Conservation (phyloP, 2,113 vertebrate genomes). For the Tychaedon coryphoeus region DNA sequence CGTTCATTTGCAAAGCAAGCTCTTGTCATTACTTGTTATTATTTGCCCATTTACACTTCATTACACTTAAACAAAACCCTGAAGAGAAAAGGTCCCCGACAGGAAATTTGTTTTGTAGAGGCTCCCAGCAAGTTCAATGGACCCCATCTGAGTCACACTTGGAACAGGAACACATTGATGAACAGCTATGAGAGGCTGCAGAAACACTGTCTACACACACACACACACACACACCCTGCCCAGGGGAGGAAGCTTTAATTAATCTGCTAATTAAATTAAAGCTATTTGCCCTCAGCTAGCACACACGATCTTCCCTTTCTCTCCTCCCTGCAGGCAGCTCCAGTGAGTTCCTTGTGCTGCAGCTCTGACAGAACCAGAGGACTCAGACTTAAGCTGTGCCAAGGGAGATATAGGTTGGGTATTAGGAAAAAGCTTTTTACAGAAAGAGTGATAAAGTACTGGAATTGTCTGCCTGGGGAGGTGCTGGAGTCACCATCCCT, state of each 20-base stretch:
- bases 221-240: neutral
- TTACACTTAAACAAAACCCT: slow-evolving; percentile 42
- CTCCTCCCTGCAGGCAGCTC: neutral
- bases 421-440: no score
- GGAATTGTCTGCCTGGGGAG: no score
- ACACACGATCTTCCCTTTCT: neutral
- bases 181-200: neutral
- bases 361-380: neutral
- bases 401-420: no score
- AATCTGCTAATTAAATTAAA: slow-evolving; percentile 68
- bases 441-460: no score
- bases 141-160: slow-evolving; percentile 43
- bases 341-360: neutral
- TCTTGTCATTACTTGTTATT: neutral
- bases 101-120: slow-evolving; percentile 38
- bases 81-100: slow-evolving; percentile 6
- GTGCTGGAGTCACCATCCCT: no score
- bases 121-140: slow-evolving; percentile 6
- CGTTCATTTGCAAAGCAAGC: neutral
- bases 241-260: slow-evolving; percentile 64
- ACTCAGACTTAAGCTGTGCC: no score
- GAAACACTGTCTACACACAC: neutral
- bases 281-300: slow-evolving; percentile 30
- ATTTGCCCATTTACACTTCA: slow-evolving; percentile 27
- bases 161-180: neutral